Base-by-base conservation (phyloP, 2,888 invertebrate species). In the Lingula anatina region DNA sequence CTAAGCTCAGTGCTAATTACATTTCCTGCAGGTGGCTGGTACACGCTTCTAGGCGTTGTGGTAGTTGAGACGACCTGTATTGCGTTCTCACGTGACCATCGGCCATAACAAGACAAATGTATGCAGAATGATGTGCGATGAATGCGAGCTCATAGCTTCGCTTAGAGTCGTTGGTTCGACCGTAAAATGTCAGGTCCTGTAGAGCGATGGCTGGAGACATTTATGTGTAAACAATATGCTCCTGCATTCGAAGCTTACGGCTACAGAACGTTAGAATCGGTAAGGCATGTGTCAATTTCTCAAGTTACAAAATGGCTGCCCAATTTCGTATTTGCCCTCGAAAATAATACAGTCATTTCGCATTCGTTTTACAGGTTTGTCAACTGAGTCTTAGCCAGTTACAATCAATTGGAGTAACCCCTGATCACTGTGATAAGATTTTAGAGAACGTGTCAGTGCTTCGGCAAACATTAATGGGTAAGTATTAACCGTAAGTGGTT, bases 61-160 rank as follows among this genome's bases (percentile, higher is more conserved):
- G n/a, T n/a, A n/a, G n/a, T n/a, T n/a, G n/a, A n/a, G n/a, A n/a
- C n/a, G n/a, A n/a, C n/a, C n/a, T n/a, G n/a, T n/a, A n/a, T n/a
- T n/a, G n/a, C n/a, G n/a, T n/a, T n/a, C n/a, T n/a, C 71, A 71
- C 71, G 71, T 71, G 71, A 70, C 53, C 46, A 49, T 58, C 66
- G 60, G 66, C 69, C 67, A 69, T 68, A 66, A 71, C 70, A 67
- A 58, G 61, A 62, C 64, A 58, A 56, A n/a, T n/a, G n/a, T n/a
- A 55, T 55, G 46, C 59, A 49, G 57, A 55, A 59, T 58, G 54
- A 63, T 60, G 64, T 52, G 47, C n/a, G n/a, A n/a, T n/a, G n/a
- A n/a, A n/a, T n/a, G n/a, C n/a, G n/a, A n/a, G n/a, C n/a, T n/a
- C n/a, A n/a, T n/a, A n/a, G n/a, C n/a, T n/a, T 31, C 9, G 31